phyloP scores from a whole-genome alignment of 2,113 vertebrate genomes.

The Montifringilla adamsi region DNA sequence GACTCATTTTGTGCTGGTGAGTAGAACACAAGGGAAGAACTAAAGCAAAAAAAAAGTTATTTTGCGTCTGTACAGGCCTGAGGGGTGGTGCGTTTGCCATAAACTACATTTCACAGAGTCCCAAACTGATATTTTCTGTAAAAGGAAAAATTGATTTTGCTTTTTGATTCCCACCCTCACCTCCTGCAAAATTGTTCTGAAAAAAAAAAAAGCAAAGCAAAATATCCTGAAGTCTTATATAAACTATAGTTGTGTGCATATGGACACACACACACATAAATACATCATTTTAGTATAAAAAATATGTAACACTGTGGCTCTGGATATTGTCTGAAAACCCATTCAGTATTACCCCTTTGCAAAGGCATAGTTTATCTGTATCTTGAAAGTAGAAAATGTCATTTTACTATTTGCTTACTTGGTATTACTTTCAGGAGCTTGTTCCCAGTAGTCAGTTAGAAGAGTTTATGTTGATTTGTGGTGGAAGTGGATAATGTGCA shows the following conservation, averaged over 20 bases:
- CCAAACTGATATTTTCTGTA: background rate
- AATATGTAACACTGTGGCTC: background rate
- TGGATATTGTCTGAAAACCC: background rate
- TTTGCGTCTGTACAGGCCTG: background rate
- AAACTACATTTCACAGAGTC: background rate
- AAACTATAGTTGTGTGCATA: background rate
- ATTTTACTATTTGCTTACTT: background rate
- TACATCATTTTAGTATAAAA: background rate
- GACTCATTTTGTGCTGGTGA: slow-evolving; percentile 3
- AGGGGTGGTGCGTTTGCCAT: background rate
- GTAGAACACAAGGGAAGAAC: background rate
- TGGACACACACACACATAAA: background rate
- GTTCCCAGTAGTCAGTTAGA: background rate
- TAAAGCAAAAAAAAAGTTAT: background rate
- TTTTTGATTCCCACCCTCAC: background rate
- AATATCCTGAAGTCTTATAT: background rate
- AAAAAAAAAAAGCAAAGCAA: background rate
- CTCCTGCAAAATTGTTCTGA: background rate
- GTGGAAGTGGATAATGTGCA: background rate
- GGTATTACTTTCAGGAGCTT: background rate
- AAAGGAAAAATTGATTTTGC: slow-evolving; percentile 14
- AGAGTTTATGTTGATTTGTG: background rate
- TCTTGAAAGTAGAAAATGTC: background rate
- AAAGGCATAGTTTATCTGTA: background rate
- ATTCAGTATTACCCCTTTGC: background rate